Evolutionary conservation across 2,113 vertebrate genomes (phyloP).

Genomic region (Pluvialis apricaria): DNA sequence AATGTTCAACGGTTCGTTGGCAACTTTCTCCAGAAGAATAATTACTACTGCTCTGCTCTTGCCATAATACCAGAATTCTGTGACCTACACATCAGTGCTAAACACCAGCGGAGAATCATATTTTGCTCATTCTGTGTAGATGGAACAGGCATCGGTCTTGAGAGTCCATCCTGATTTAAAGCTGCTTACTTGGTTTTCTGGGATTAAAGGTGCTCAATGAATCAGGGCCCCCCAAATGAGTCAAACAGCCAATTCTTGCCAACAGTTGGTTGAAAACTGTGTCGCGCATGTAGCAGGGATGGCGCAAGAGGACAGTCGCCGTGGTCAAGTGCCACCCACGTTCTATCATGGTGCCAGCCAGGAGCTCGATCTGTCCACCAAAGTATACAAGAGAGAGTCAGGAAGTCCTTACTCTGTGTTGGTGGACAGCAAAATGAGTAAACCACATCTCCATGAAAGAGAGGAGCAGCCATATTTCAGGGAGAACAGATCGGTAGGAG

Average conservation of each 20-base stretch:
- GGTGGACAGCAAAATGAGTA: conserved; percentile 88
- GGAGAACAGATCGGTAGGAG: conserved; percentile 78
- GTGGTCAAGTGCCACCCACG: conserved; percentile 78
- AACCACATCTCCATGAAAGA: conserved; percentile 76
- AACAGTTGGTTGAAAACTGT: conserved; percentile 84
- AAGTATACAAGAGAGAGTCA: conserved; percentile 89
- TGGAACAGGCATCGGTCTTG: conserved; percentile 42
- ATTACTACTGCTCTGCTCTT: conserved; percentile 41
- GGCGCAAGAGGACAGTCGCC: conserved; percentile 89
- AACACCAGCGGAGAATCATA: conserved; percentile 26
- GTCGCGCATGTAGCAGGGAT: conserved; percentile 81
- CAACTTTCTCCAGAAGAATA: conserved; percentile 58
- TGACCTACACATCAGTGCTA: conserved; percentile 38
- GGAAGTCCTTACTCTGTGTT: conserved; percentile 89
- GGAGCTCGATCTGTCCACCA: conserved; percentile 88
- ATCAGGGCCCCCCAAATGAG: conserved; percentile 78
- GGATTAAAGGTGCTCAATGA: conserved; percentile 59
- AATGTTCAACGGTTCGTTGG: conserved; percentile 23
- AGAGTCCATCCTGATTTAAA: conserved; percentile 19
- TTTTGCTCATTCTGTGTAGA: conserved; percentile 32
- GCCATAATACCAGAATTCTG: conserved; percentile 38
- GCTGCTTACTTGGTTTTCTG: conserved; percentile 24
- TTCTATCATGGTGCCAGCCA: conserved; percentile 84
- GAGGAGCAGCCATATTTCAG: conserved; percentile 89
- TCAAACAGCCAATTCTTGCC: conserved; percentile 79